Percentiles rank a stretch among this genome's conserved stretches.
Conservation (phyloP, 2,113 vertebrate species). For the Eolophus roseicapilla region DNA sequence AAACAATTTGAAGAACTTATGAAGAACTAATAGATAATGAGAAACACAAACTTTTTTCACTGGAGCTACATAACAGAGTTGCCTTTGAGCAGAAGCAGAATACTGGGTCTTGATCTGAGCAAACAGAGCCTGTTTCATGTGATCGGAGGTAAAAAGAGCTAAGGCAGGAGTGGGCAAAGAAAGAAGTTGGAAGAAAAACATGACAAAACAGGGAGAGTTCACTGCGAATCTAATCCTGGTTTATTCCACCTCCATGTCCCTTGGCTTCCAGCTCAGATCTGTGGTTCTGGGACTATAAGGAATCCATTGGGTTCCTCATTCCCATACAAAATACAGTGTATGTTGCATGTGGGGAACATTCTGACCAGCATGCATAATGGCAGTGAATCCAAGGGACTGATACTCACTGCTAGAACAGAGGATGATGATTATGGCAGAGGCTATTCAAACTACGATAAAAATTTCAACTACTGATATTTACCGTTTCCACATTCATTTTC, state of each 20-base stretch:
- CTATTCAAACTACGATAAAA: not conserved
- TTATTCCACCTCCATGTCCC: not conserved
- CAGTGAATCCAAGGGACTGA: not conserved
- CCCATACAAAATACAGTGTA: not conserved
- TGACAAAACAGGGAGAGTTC: not conserved
- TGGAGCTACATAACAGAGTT: not conserved
- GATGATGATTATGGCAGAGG: not conserved
- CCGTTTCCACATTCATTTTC: not conserved
- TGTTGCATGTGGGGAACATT: not conserved
- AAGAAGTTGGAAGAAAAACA: not conserved
- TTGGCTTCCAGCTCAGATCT: not conserved
- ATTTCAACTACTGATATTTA: not conserved
- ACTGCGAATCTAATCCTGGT: not conserved
- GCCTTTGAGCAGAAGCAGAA: not conserved
- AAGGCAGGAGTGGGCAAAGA: not conserved
- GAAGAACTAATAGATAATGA: not conserved
- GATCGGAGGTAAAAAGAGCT: not conserved
- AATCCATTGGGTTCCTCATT: not conserved
- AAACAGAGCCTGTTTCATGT: not conserved
- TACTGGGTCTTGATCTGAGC: not conserved
- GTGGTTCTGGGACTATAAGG: not conserved
- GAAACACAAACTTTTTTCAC: not conserved
- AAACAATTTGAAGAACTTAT: not conserved
- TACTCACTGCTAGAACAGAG: not conserved
- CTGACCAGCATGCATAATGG: not conserved